Evolutionary conservation across 2,113 vertebrate genomes (phyloP).

Genomic region (Psammodynastes pulverulentus): DNA sequence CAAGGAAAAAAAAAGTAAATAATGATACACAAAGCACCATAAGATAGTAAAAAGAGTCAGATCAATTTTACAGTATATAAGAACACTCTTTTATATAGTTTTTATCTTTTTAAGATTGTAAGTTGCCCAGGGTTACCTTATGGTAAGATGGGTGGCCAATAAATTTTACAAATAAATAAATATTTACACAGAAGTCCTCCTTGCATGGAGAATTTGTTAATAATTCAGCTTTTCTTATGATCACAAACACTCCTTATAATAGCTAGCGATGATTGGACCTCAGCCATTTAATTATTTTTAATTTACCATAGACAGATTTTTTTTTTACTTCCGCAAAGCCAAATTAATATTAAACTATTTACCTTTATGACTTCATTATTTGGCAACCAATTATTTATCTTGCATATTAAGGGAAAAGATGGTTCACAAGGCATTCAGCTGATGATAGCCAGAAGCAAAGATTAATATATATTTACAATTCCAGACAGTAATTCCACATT

Average conservation of each 20-base stretch:
- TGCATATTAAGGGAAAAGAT: background rate
- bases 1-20: background rate
- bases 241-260: background rate
- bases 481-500: background rate
- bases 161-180: background rate
- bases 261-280: background rate
- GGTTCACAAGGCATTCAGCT: background rate
- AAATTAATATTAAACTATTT: background rate
- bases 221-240: background rate
- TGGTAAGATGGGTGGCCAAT: background rate
- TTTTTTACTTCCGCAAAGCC: background rate
- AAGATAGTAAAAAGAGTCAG: rapidly evolving
- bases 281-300: background rate
- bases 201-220: background rate
- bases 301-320: background rate
- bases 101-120: background rate
- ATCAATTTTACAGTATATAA: background rate
- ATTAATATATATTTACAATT: background rate
- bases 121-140: background rate
- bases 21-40: background rate
- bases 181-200: background rate
- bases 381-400: background rate
- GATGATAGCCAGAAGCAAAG: background rate
- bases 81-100: background rate
- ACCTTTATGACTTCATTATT: background rate